Evolutionary conservation across 2,797 vertebrate species (phyloP).

Genomic region (Prionace glauca): DNA sequence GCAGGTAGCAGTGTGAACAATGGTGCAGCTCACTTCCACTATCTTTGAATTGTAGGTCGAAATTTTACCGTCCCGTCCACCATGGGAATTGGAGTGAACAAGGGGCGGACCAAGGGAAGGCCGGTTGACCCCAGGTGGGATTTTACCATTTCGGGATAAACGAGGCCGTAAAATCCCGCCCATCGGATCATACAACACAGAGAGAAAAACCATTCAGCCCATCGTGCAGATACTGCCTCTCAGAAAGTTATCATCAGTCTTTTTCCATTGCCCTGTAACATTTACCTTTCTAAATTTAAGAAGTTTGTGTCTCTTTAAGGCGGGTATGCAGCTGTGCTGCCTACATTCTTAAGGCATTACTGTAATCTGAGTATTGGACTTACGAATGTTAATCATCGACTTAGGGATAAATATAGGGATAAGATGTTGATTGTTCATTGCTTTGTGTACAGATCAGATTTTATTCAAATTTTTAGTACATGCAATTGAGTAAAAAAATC

Average conservation of each 20-base stretch:
- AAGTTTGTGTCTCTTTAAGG: neutral
- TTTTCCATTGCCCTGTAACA: neutral
- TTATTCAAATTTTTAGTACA: neutral
- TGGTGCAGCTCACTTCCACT: neutral
- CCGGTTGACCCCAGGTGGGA: too few species aligned
- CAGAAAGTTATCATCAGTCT: neutral
- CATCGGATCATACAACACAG: neutral
- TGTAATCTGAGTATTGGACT: neutral
- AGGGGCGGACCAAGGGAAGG: too few species aligned
- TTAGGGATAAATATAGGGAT: neutral
- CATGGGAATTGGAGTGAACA: too few species aligned
- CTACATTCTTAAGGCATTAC: neutral
- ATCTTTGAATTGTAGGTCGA: neutral
- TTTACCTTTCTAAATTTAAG: neutral
- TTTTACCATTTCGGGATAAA: too few species aligned
- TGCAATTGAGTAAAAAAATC: neutral
- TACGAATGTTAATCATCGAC: neutral
- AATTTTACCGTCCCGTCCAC: too few species aligned
- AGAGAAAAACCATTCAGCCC: neutral
- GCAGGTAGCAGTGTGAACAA: neutral
- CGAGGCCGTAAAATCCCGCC: too few species aligned
- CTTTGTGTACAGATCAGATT: neutral
- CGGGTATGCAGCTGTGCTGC: neutral
- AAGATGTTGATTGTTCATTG: neutral
- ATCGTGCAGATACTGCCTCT: neutral